Conservation (phyloP, 2,888 invertebrate genomes). For the Ptychoptera contaminata region DNA sequence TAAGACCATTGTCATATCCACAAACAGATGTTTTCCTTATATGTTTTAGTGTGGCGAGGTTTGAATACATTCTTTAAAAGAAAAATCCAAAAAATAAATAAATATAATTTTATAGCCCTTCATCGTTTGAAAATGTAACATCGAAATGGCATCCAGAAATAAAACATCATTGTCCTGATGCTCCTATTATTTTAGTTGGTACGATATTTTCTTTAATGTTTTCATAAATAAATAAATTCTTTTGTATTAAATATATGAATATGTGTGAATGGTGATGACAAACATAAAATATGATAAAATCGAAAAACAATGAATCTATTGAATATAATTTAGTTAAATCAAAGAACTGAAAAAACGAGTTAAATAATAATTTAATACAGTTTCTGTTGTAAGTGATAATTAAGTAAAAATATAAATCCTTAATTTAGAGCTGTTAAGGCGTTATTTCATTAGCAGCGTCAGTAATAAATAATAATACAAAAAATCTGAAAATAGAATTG, state of each 20-base stretch:
- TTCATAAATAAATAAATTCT: background rate
- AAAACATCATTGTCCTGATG: slow-evolving; percentile 98
- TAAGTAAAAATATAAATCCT: no score
- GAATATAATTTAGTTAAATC: no score
- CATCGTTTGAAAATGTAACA: slow-evolving; percentile 98
- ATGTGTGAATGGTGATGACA: background rate
- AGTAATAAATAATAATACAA: no score
- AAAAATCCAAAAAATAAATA: background rate
- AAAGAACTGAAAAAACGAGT: no score
- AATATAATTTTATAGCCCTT: slow-evolving; percentile 51
- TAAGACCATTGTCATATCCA: slow-evolving; percentile 92
- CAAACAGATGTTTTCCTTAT: slow-evolving; percentile 99
- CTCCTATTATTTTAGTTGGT: slow-evolving; percentile 97
- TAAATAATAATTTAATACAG: no score
- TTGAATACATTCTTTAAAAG: slow-evolving; percentile 4
- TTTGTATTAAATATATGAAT: background rate
- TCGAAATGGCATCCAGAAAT: slow-evolving; percentile 99
- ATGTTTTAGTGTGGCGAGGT: slow-evolving; percentile 92
- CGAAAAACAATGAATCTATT: no score
- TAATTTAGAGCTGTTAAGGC: no score
- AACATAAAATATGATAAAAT: background rate
- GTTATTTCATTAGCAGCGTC: no score
- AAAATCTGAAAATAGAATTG: no score
- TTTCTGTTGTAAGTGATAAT: no score
- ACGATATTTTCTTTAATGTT: slow-evolving; percentile 24